Evolutionary conservation across 2,113 vertebrate species (phyloP), one percentile per base, ranked within the genome.

Genomic region (Psephotus haematonotus): DNA sequence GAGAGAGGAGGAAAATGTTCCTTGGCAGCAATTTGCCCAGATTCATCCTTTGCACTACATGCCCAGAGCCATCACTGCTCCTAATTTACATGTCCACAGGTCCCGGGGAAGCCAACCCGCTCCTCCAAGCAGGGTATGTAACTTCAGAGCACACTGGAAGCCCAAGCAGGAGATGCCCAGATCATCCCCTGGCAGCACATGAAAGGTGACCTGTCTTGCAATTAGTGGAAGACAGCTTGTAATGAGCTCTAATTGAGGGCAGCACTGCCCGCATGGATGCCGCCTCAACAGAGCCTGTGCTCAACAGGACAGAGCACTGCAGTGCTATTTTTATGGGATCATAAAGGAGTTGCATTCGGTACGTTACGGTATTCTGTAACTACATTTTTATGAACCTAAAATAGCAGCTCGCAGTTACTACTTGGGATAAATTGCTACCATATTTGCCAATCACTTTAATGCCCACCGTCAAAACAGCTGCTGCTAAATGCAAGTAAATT

Each of bases 311-410:
- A 57, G 11, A 83, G 55, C 10, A 3, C 69, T 35, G 47, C 88
- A 20, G 19, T 35, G 81, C 65, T 94, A 85, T 94, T 97, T 97
- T 96, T 95, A 94, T 37, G 85, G 91, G 75, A 70, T 70, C 88
- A 80, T 93, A 91, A 97, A 97, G 95, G 37, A 77, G 68, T 88
- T 76, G 69, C 93, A 60, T 96, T 96, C 3, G 7, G 76, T 87
- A 64, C 6, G 63, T 86, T 87, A 85, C 19, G 22, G 59, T 87
- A 91, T 86, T 88, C 94, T 85, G 79, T 91, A 92, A 94, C 96
- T 95, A 82, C 67, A n/a, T 93, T 97, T 97, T 97, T 94, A 97
- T 93, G 94, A 91, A 94, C 86, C 92, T 92, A 95, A 97, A 97
- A 97, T 71, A 97, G 91, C 64, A 93, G 86, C 88, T 95, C 18